These are phyloP conservation scores for Chelonoidis abingdonii DNA, from an alignment of 2,113 vertebrate species.

Conservation along the genomic window DNA sequence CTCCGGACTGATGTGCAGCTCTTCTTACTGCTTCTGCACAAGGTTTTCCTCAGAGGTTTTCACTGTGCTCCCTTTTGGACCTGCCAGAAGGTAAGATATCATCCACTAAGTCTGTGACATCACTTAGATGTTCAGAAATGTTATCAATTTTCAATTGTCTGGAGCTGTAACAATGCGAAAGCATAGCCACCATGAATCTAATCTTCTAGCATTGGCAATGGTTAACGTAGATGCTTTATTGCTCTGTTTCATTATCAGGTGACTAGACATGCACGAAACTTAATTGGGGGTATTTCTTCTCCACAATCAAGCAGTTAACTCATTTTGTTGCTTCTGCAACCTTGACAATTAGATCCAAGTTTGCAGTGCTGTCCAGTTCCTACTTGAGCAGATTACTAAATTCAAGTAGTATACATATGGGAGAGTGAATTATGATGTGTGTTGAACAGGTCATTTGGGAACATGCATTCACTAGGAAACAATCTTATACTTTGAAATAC, in stretches of 20 bases:
- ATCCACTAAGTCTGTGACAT: neutral
- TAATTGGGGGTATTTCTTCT: rapidly evolving
- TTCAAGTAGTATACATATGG: neutral
- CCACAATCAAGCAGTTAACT: neutral
- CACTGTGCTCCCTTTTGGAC: neutral
- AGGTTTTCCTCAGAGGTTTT: rapidly evolving
- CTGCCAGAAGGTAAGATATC: neutral
- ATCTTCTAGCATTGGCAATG: rapidly evolving
- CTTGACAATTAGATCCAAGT: neutral
- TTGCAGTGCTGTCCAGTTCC: rapidly evolving
- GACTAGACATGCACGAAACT: rapidly evolving
- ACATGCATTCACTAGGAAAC: neutral
- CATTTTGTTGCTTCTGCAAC: neutral
- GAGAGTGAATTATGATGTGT: rapidly evolving
- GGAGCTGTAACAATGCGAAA: neutral
- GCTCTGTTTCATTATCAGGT: neutral
- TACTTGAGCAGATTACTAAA: neutral
- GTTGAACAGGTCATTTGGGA: neutral
- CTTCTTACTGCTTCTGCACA: neutral
- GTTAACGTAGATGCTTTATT: rapidly evolving
- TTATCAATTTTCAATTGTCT: neutral
- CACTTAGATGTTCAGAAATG: neutral
- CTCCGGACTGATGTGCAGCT: neutral
- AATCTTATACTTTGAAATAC: neutral
- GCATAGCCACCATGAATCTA: neutral